A percentile compares a stretch with the other conserved stretches of the same genome.
These are phyloP conservation scores for Piezodorus guildinii DNA, from an alignment of 1,140 invertebrate genomes.

Conservation along the genomic window DNA sequence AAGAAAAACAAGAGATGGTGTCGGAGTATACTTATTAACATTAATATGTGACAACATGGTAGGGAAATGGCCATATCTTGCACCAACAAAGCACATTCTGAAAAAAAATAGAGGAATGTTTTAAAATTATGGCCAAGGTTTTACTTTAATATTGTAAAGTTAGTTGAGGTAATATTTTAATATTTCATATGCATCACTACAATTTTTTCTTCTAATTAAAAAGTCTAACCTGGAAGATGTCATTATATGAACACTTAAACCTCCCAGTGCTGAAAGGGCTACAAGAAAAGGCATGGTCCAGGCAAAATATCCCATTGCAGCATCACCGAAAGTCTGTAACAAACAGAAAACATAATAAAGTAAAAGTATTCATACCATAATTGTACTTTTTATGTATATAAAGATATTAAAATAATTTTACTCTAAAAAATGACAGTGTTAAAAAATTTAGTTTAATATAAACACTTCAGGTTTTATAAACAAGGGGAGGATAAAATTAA, in stretches of 20 bases:
- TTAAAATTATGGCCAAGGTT: background rate
- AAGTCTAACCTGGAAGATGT: conserved; percentile 48
- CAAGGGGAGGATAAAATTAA: no score
- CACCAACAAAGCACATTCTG: conserved; percentile 82
- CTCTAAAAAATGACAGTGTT: no score
- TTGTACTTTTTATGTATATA: no score
- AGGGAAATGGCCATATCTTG: conserved; percentile 81
- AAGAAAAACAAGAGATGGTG: conserved; percentile 73
- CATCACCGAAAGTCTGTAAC: conserved; percentile 67
- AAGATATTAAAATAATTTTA: no score
- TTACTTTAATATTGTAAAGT: no score
- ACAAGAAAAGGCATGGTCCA: conserved; percentile 78
- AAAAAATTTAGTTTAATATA: no score
- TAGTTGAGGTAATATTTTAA: no score
- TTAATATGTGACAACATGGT: conserved; percentile 73
- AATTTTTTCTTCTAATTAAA: background rate
- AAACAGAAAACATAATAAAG: background rate
- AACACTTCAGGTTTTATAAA: no score
- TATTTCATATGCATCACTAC: no score
- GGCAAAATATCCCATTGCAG: conserved; percentile 53
- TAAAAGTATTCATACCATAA: no score
- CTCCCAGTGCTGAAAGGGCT: conserved; percentile 73
- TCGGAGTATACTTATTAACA: conserved; percentile 64
- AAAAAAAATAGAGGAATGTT: conserved; percentile 15
- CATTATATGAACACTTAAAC: conserved; percentile 80